These are phyloP conservation scores for Lithodes maja DNA, from an alignment of 2,888 invertebrate species.

Conservation along the genomic window DNA sequence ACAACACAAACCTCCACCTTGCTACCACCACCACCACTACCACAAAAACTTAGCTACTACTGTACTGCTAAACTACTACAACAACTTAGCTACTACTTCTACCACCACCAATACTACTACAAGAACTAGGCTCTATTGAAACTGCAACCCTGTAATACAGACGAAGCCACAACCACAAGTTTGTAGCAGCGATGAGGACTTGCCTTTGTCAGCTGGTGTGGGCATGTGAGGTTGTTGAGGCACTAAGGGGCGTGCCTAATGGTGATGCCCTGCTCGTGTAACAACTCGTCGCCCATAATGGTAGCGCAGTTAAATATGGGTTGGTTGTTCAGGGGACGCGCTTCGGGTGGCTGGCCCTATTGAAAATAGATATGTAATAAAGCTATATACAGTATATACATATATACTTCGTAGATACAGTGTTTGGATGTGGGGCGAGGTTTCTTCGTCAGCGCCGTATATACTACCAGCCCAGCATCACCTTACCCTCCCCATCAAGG, in stretches of 20 bases:
- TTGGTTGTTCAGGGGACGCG: conserved; percentile 64
- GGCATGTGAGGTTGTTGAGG: conserved; percentile 54
- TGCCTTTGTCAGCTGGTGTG: conserved; percentile 45
- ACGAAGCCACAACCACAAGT: conserved; percentile 27
- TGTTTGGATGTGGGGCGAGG: conserved; percentile 41
- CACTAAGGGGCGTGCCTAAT: conserved; percentile 33
- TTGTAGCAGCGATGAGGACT: conserved; percentile 49
- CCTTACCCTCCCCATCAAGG: conserved; percentile 17
- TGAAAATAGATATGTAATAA: conserved; percentile 45
- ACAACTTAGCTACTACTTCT: neutral
- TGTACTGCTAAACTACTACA: conserved; percentile 25
- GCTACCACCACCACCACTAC: conserved; percentile 50
- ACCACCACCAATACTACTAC: conserved; percentile 25
- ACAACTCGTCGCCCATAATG: conserved; percentile 50
- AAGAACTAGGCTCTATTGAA: neutral
- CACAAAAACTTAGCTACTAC: conserved; percentile 36
- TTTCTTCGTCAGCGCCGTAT: conserved; percentile 23
- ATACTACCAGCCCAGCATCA: conserved; percentile 19
- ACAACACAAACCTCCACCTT: conserved; percentile 43
- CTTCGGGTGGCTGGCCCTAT: conserved; percentile 62
- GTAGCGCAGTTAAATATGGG: conserved; percentile 63
- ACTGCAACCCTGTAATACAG: conserved; percentile 23
- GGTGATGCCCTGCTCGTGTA: conserved; percentile 26
- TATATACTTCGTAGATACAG: conserved; percentile 47
- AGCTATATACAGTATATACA: conserved; percentile 51